Base-by-base conservation (phyloP, 2,113 vertebrate genomes). In the Zosterops hypoxanthus region DNA sequence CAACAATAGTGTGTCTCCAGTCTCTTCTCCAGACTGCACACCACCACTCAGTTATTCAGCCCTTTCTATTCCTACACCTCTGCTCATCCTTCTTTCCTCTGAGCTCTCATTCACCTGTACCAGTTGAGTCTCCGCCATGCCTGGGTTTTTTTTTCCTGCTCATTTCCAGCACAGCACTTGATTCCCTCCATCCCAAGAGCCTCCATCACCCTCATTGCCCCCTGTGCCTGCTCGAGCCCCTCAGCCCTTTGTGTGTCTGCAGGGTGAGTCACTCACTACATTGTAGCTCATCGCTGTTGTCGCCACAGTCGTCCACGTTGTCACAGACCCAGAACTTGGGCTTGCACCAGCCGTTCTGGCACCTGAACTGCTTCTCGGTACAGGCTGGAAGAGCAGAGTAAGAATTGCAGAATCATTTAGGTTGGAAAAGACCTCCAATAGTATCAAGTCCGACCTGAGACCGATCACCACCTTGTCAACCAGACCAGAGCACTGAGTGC, bases 261-360 rank as follows among this genome's bases (percentile, higher is more conserved):
- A 1, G 5, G 2, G 3, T 0, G 14, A 21, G 69, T 17, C 7
- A 97, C 98, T 98, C 91, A 99, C 99, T 97, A 89, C 99, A 99
- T 31, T 97, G 86, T 60, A 81, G 64, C 94, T 99, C 99, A 0
- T 99, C 99, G 0, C 99, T 99, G 82, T 94, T 78, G 89, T 99
- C 99, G 0, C 98, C 99, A 1, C 99, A 99, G 97, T 99, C 99
- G 0, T 99, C 91, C 4, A 99, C 96, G 0, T 96, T 97, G 14
- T 99, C 99, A 3, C 99, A 99, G 33, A 98, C 69, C 99, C 99
- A 99, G 95, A 98, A 99, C 18, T 47, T 95, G 22, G 99, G 98
- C 90, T 99, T 99, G 94, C 99, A 99, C 56, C 99, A 55, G 28
- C 97, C 97, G 2, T 99, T 99, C 34, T 72, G 96, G 90, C 99